phyloP scores from a whole-genome alignment of 2,888 invertebrate genomes.

The Drosophila mercatorum region DNA sequence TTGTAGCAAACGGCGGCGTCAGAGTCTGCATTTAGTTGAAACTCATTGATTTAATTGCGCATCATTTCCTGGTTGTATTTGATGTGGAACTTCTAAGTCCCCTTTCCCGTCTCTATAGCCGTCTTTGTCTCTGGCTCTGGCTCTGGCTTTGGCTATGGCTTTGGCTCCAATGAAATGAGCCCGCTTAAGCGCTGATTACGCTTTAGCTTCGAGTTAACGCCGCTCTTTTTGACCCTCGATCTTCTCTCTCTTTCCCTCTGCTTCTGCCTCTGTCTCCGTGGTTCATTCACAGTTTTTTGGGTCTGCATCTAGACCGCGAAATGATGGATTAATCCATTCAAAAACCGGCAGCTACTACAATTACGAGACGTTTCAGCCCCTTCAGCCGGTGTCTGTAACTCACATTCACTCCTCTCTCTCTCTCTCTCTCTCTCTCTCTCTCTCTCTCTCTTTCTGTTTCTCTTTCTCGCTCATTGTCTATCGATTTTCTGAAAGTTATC shows the following conservation, averaged over 20 bases:
- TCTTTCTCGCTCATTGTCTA: slow-evolving; percentile 12
- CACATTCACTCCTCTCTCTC: slow-evolving; percentile 11
- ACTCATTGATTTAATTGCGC: slow-evolving; percentile 83
- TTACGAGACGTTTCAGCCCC: slow-evolving; percentile 48
- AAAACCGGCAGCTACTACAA: slow-evolving; percentile 66
- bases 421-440: not conserved
- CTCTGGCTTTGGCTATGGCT: not conserved
- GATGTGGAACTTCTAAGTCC: slow-evolving; percentile 66
- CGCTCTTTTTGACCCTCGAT: slow-evolving; percentile 45
- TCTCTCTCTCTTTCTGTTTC: not conserved
- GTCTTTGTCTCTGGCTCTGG: slow-evolving; percentile 15
- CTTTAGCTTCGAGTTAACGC: slow-evolving; percentile 71
- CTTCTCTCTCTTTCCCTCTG: not conserved
- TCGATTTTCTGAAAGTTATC: slow-evolving; percentile 50
- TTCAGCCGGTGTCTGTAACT: slow-evolving; percentile 3
- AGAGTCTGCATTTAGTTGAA: slow-evolving; percentile 61
- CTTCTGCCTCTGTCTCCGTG: not conserved
- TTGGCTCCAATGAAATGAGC: slow-evolving; percentile 65
- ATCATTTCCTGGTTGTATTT: slow-evolving; percentile 84
- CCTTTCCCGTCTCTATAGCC: slow-evolving; percentile 11
- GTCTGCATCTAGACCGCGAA: slow-evolving; percentile 43
- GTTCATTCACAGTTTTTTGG: slow-evolving; percentile 52
- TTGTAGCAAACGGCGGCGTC: slow-evolving; percentile 16
- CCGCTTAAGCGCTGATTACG: slow-evolving; percentile 72
- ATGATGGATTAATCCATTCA: slow-evolving; percentile 81